phyloP scores from a whole-genome alignment of 2,888 invertebrate genomes.

The Epiperipatus broadwayi region DNA sequence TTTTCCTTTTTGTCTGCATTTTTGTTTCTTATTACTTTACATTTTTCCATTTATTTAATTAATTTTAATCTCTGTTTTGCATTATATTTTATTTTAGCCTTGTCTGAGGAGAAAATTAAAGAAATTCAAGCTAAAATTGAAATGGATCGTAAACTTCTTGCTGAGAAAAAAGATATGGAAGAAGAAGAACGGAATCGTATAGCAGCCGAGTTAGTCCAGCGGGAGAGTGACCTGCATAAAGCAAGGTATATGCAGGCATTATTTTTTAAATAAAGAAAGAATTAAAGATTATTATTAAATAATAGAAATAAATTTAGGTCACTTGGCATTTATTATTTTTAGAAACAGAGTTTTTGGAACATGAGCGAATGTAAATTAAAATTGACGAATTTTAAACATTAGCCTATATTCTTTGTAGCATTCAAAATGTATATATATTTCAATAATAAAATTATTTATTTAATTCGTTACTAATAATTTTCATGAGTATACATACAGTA shows the following conservation, averaged over 20 bases:
- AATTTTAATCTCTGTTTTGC: background rate
- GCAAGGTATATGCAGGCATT: slow-evolving; percentile 43
- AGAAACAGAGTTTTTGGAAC: too few species aligned
- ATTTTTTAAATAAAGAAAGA: slow-evolving; percentile 18
- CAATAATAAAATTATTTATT: too few species aligned
- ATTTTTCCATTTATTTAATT: background rate
- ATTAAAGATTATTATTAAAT: slow-evolving; percentile 13
- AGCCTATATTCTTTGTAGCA: too few species aligned
- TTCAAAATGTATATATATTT: too few species aligned
- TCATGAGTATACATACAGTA: too few species aligned
- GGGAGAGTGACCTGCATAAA: slow-evolving; percentile 51
- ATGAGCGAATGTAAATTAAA: too few species aligned
- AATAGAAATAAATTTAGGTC: too few species aligned
- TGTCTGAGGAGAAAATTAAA: slow-evolving; percentile 32
- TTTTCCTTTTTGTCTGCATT: too few species aligned
- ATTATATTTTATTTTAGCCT: slow-evolving; percentile 13
- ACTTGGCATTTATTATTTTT: too few species aligned
- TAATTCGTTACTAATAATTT: too few species aligned
- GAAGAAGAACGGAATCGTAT: slow-evolving; percentile 44
- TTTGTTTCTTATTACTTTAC: background rate
- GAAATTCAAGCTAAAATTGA: slow-evolving; percentile 33
- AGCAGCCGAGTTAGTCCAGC: slow-evolving; percentile 39
- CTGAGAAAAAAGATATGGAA: slow-evolving; percentile 33
- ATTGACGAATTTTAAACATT: too few species aligned
- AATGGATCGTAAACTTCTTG: slow-evolving; percentile 29